Conservation (phyloP, 2,888 invertebrate species). For the Neoascia interrupta region DNA sequence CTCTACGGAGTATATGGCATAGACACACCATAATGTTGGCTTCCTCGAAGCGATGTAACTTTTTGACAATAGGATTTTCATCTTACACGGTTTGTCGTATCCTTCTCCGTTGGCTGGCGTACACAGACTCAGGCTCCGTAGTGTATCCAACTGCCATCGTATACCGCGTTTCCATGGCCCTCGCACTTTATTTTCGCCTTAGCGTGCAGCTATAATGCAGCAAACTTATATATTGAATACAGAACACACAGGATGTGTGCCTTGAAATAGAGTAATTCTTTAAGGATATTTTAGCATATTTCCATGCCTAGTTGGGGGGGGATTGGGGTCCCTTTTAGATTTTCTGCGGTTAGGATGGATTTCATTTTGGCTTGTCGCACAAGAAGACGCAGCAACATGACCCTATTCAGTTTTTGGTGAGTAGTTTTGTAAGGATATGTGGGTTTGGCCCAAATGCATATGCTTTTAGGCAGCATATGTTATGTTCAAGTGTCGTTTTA, state of each 20-base stretch:
- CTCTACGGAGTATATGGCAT: background rate
- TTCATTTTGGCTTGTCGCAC: slow-evolving; percentile 47
- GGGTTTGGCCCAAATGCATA: too few relatives aligned
- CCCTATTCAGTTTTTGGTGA: slow-evolving; percentile 21
- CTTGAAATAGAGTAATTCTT: slow-evolving; percentile 26
- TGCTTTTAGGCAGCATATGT: too few relatives aligned
- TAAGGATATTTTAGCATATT: slow-evolving; percentile 27
- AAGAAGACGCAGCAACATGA: slow-evolving; percentile 23
- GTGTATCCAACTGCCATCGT: slow-evolving; percentile 5
- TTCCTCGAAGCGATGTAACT: slow-evolving; percentile 55
- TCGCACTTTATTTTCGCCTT: background rate
- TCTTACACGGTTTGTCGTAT: slow-evolving; percentile 52
- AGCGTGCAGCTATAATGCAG: slow-evolving; percentile 25
- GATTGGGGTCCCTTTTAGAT: slow-evolving; percentile 36
- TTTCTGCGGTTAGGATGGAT: slow-evolving; percentile 37
- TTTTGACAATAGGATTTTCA: slow-evolving; percentile 65
- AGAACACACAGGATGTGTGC: slow-evolving; percentile 13
- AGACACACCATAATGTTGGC: background rate
- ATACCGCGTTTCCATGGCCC: background rate
- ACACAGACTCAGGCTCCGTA: background rate
- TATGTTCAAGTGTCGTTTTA: too few relatives aligned
- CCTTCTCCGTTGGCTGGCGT: slow-evolving; percentile 24
- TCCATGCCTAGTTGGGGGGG: slow-evolving; percentile 11
- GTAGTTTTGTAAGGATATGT: slow-evolving; percentile 10
- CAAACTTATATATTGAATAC: slow-evolving; percentile 28